phyloP scores from a whole-genome alignment of 1,140 invertebrate genomes.

The Onthophagus taurus region DNA sequence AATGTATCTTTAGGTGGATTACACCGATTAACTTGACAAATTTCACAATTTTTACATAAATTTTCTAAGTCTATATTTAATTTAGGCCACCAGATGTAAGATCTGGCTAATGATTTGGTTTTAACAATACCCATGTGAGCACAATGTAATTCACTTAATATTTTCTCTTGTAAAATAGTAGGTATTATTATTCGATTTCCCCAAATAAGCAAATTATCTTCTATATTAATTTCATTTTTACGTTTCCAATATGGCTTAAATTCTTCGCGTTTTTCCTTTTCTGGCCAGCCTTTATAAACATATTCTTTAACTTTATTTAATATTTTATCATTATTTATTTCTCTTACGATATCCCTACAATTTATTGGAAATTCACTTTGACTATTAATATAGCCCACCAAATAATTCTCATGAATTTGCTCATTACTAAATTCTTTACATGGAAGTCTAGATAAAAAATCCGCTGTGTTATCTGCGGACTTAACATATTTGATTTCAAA shows the following conservation, averaged over 20 bases:
- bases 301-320: slow-evolving; percentile 7
- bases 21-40: slow-evolving; percentile 23
- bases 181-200: slow-evolving; percentile 27
- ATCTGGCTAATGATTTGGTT: slow-evolving; percentile 10
- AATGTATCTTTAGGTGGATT: slow-evolving; percentile 26
- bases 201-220: slow-evolving; percentile 23
- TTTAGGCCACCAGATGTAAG: slow-evolving; percentile 14
- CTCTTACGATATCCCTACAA: too few species aligned
- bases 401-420: neutral
- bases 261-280: neutral
- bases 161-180: slow-evolving; percentile 14
- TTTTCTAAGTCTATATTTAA: slow-evolving; percentile 32
- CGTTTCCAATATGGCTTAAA: slow-evolving; percentile 7
- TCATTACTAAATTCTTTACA: neutral
- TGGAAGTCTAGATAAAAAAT: slow-evolving; percentile 8
- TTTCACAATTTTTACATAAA: slow-evolving; percentile 5
- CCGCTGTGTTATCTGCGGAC: neutral
- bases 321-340: neutral
- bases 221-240: slow-evolving; percentile 6
- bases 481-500: slow-evolving; percentile 11
- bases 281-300: slow-evolving; percentile 4
- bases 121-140: slow-evolving; percentile 11
- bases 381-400: neutral
- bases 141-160: slow-evolving; percentile 14
- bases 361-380: neutral